Evolutionary conservation across 30 jellyfish, hydroid and myxozoan species (phyloP).

Genomic region (Aurelia aurita complex sp. Pacific): DNA sequence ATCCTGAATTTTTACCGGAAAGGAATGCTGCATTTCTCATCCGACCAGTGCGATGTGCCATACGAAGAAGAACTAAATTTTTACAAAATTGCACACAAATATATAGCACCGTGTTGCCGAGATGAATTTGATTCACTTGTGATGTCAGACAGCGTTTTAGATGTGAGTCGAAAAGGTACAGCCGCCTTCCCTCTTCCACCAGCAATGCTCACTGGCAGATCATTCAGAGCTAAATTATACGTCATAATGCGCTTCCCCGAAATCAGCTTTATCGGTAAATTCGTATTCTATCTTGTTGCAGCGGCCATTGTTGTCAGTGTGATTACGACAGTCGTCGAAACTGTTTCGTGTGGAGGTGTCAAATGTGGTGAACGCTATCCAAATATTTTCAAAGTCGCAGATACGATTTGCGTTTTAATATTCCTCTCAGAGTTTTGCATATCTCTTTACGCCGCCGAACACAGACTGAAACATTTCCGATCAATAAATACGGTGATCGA

Average conservation of each 20-base stretch:
- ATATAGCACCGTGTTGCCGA: conserved; percentile 73
- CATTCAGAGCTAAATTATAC: conserved; percentile 56
- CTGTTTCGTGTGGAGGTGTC: conserved; percentile 72
- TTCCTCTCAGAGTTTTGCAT: conserved; percentile 58
- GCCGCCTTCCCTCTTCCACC: conserved; percentile 42
- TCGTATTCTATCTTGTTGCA: conserved; percentile 70
- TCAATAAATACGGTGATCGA: conserved; percentile 66
- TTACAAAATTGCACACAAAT: conserved; percentile 61
- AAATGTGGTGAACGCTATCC: conserved; percentile 68
- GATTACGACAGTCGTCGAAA: conserved; percentile 74
- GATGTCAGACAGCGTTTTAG: background rate
- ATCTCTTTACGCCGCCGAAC: conserved; percentile 65
- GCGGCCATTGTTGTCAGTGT: conserved; percentile 74
- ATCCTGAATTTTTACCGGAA: conserved; percentile 74
- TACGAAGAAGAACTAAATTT: conserved; percentile 76
- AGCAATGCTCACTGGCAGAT: conserved; percentile 5
- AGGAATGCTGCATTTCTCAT: conserved; percentile 71
- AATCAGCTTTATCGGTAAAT: conserved; percentile 47
- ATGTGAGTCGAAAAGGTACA: conserved; percentile 22
- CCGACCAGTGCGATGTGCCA: conserved; percentile 79
- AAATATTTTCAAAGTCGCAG: conserved; percentile 58
- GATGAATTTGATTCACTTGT: conserved; percentile 65
- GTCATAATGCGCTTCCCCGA: conserved; percentile 65
- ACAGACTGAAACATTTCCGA: conserved; percentile 64
- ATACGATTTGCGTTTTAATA: conserved; percentile 64